Evolutionary conservation across 2,888 invertebrate genomes (phyloP), one percentile per base, ranked within the genome.

Genomic region (Aromia moschata): DNA sequence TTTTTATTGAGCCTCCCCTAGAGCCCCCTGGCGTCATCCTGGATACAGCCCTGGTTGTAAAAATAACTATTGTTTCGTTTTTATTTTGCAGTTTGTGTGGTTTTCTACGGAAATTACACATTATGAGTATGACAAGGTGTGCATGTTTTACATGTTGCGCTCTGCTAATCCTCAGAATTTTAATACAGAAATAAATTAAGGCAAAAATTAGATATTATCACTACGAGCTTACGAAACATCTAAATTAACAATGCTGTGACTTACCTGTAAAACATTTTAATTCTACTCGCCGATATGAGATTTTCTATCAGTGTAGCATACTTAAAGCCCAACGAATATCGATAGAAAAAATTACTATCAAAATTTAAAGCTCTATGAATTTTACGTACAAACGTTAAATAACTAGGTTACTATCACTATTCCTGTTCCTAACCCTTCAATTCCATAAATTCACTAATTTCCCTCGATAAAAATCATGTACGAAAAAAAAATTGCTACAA

Each of bases 231-330:
- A 25, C 3, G 25, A 5, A 25, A 5, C 7, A 25, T 25, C 7
- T 25, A 7, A 25, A 25, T 25, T 5, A 25, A 25, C 3, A 25
- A 25, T 5, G 7, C 7, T 25, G 7, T 25, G 15, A 59, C 59
- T 59, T 38, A 59, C 59, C 59, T 55, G 44, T 55, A 41, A 59
- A 59, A 49, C 59, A 59, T 59, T 20, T 55, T 41, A 43, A n/a
- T 49, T 25, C 44, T 43, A 43, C 49, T 18, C 12, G 43, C 40
- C 20, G 16, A 47, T 44, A 12, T 18, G 44, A 36, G 33, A 18
- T 54, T 55, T 36, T 17, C 16, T 49, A 51, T 10, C 20, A 31
- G 16, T 31, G 9, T 11, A 25, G 40, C 41, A 52, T 52, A 25
- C 40, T 20, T 52, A 10, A 40, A 40, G 37, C 20, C 41, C 12